Evolutionary conservation across 1,140 invertebrate genomes (phyloP).

Genomic region (Monomorium pharaonis): DNA sequence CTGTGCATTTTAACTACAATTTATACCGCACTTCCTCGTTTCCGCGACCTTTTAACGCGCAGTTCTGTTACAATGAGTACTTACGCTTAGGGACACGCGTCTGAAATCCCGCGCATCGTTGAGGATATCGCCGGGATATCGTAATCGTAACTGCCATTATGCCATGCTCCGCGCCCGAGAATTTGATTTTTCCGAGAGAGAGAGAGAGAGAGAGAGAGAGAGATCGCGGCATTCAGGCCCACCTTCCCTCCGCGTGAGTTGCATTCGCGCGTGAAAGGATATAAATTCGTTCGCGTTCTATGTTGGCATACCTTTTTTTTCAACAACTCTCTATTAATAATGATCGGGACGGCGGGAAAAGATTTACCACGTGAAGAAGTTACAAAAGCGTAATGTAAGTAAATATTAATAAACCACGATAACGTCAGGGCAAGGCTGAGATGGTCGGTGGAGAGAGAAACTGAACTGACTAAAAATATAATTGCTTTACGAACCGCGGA

Average conservation of each 20-base stretch:
- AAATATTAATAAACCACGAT: conserved; percentile 69
- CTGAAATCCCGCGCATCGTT: conserved; percentile 10
- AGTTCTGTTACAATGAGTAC: conserved; percentile 68
- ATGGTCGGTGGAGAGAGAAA: conserved; percentile 23
- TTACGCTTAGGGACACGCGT: conserved; percentile 1
- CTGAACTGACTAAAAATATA: conserved; percentile 68
- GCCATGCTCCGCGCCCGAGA: not conserved
- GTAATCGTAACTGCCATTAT: conserved; percentile 41
- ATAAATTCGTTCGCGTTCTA: not conserved
- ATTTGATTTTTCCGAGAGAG: conserved; percentile 23
- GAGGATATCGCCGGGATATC: not conserved
- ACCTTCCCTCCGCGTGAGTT: not conserved
- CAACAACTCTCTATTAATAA: conserved; percentile 63
- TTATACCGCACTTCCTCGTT: conserved; percentile 72
- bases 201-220: not conserved
- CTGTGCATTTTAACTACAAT: conserved; percentile 57
- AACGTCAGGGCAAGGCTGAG: conserved; percentile 64
- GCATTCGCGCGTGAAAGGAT: not conserved
- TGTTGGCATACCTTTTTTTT: not conserved
- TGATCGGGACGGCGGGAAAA: conserved; percentile 35
- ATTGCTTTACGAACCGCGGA: conserved; percentile 49
- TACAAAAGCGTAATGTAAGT: conserved; percentile 27
- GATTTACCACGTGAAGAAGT: conserved; percentile 48
- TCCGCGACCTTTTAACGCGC: conserved; percentile 70
- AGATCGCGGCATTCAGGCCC: not conserved